These are phyloP conservation scores for Phortica variegata DNA, from an alignment of 1,140 invertebrate genomes.

Conservation along the genomic window DNA sequence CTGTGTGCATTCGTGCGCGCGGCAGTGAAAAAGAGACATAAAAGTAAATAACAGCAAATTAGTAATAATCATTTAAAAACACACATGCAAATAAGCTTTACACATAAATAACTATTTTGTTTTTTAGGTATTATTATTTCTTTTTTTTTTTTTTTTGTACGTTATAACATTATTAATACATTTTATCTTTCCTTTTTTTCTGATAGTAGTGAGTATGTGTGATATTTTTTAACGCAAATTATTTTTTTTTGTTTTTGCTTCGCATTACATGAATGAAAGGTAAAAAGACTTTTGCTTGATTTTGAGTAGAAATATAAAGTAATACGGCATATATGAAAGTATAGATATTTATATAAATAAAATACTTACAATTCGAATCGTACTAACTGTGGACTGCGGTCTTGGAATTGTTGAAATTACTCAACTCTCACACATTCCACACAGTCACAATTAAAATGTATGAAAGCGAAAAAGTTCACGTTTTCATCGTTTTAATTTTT, in stretches of 20 bases:
- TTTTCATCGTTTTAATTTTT: too few species aligned
- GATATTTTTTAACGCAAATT: constrained; percentile 14
- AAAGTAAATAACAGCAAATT: constrained; percentile 42
- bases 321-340: constrained; percentile 15
- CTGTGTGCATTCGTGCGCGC: constrained; percentile 17
- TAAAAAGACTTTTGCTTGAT: constrained; percentile 15
- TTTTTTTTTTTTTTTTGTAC: constrained; percentile 28
- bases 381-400: constrained; percentile 30
- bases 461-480: too few species aligned
- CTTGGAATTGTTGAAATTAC: too few species aligned
- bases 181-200: constrained; percentile 23
- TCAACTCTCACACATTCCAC: too few species aligned
- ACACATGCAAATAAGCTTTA: constrained; percentile 43
- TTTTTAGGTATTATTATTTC: constrained; percentile 37
- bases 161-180: constrained; percentile 40
- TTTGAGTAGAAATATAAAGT: constrained; percentile 14
- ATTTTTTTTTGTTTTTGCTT: constrained; percentile 34
- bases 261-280: constrained; percentile 43
- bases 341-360: constrained; percentile 21
- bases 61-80: constrained; percentile 28
- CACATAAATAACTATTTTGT: constrained; percentile 53
- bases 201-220: too few species aligned
- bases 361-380: constrained; percentile 56
- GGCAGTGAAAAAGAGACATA: constrained; percentile 33
- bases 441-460: too few species aligned